phyloP scores from a whole-genome alignment of 1,140 invertebrate species.

The Drosophila miranda region DNA sequence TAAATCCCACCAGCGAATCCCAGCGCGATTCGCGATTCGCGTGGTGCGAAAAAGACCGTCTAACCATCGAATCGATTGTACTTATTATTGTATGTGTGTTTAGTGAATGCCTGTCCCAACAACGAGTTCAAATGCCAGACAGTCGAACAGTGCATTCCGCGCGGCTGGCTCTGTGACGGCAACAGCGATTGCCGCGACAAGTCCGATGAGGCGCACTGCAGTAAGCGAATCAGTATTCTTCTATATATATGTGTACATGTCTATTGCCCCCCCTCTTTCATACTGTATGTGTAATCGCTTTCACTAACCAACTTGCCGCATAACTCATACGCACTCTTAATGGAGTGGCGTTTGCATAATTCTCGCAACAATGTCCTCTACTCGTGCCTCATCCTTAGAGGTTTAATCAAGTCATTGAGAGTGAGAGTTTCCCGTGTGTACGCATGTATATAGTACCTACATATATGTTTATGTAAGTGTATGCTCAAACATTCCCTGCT shows the following conservation, averaged over 20 bases:
- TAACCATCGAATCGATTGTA: slow-evolving; percentile 9
- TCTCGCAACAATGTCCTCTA: slow-evolving; percentile 54
- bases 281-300: slow-evolving; percentile 23
- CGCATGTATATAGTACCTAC: not conserved
- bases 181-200: slow-evolving; percentile 89
- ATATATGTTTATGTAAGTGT: slow-evolving; percentile 9
- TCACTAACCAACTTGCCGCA: slow-evolving; percentile 43
- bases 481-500: slow-evolving; percentile 15
- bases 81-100: slow-evolving; percentile 30
- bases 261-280: slow-evolving; percentile 2
- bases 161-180: slow-evolving; percentile 90
- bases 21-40: not conserved
- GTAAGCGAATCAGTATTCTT: slow-evolving; percentile 56
- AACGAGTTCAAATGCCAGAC: slow-evolving; percentile 83
- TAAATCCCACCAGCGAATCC: slow-evolving; percentile 1
- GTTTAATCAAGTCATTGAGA: slow-evolving; percentile 72
- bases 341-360: slow-evolving; percentile 73
- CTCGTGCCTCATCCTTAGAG: slow-evolving; percentile 23
- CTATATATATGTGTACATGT: slow-evolving; percentile 6
- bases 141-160: slow-evolving; percentile 88
- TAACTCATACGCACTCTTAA: slow-evolving; percentile 62
- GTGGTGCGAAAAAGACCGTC: slow-evolving; percentile 7
- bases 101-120: slow-evolving; percentile 74
- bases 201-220: slow-evolving; percentile 87
- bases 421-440: slow-evolving; percentile 35